Evolutionary conservation across 2,113 vertebrate genomes (phyloP).

Genomic region (Damaliscus lunatus): DNA sequence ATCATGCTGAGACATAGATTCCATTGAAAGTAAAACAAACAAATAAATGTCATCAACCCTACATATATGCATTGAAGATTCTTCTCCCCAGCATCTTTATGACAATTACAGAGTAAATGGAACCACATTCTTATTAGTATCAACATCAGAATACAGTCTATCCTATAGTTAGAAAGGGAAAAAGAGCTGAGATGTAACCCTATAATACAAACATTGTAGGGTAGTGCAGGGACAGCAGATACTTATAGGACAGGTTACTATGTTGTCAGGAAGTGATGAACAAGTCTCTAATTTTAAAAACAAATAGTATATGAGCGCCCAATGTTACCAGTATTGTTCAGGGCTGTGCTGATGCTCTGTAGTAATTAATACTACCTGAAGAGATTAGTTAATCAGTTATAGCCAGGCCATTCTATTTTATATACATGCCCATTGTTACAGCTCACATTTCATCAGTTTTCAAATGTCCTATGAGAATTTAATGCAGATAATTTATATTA

Average conservation of each 20-base stretch:
- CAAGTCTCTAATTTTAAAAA: not conserved
- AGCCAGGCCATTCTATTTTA: not conserved
- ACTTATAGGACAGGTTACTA: not conserved
- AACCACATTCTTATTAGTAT: not conserved
- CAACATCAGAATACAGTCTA: not conserved
- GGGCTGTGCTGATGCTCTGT: not conserved
- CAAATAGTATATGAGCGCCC: not conserved
- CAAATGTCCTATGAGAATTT: not conserved
- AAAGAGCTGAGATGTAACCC: not conserved
- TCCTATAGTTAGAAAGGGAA: not conserved
- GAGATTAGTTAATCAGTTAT: not conserved
- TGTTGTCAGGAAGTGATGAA: not conserved
- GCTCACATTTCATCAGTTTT: not conserved
- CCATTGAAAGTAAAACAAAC: not conserved
- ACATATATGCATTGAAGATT: not conserved
- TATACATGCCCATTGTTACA: not conserved
- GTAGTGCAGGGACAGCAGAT: rapidly evolving
- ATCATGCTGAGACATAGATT: not conserved
- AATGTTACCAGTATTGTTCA: not conserved
- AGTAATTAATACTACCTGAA: not conserved
- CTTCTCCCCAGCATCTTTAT: not conserved
- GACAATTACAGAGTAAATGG: not conserved
- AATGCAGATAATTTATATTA: not conserved
- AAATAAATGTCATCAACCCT: not conserved
- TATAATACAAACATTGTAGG: not conserved